phyloP scores from a whole-genome alignment of 1,140 invertebrate species.

The Phthorimaea operculella region DNA sequence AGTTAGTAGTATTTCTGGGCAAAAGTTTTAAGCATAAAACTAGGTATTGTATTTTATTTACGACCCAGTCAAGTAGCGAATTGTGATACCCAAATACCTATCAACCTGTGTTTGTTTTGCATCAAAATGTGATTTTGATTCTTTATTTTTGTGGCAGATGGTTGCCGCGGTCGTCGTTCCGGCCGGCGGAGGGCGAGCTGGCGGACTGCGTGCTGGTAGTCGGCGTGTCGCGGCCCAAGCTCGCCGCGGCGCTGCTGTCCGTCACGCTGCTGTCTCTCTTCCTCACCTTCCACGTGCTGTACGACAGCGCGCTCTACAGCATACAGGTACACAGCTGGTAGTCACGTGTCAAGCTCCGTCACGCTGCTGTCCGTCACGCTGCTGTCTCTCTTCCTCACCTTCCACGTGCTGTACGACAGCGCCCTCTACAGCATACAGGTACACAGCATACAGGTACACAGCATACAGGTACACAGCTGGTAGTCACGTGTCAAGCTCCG shows the following conservation, averaged over 20 bases:
- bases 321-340: slow-evolving; percentile 67
- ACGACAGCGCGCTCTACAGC: slow-evolving; percentile 84
- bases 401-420: slow-evolving; percentile 84
- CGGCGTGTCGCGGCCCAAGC: slow-evolving; percentile 80
- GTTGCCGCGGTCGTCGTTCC: slow-evolving; percentile 80
- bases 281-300: slow-evolving; percentile 83
- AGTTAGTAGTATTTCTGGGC: too few relatives aligned
- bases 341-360: too few relatives aligned
- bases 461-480: slow-evolving; percentile 46
- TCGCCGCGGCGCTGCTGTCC: slow-evolving; percentile 80
- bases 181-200: slow-evolving; percentile 79
- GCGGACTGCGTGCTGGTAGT: slow-evolving; percentile 83
- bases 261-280: slow-evolving; percentile 81
- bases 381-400: slow-evolving; percentile 81
- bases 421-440: slow-evolving; percentile 79
- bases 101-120: too few relatives aligned
- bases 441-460: too few relatives aligned
- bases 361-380: slow-evolving; percentile 80
- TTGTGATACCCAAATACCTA: too few relatives aligned
- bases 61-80: too few relatives aligned
- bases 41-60: too few relatives aligned
- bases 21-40: too few relatives aligned
- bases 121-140: too few relatives aligned
- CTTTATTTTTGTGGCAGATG: slow-evolving; percentile 68
- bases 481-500: slow-evolving; percentile 81